Evolutionary conservation across 2,797 vertebrate species (phyloP).

Genomic region (Poeciliopsis gracilis): DNA sequence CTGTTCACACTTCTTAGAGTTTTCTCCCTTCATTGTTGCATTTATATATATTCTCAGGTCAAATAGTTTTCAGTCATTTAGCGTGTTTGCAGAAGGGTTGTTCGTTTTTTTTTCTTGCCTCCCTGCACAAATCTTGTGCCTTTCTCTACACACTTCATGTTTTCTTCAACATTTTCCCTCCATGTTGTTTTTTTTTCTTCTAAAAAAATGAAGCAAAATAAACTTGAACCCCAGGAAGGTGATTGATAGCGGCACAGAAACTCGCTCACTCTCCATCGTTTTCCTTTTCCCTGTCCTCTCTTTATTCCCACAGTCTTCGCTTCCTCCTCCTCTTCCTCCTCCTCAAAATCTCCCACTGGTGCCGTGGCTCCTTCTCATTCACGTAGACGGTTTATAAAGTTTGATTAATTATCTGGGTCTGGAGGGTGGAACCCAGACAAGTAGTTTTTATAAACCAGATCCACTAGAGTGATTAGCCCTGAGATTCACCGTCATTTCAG

Average conservation of each 20-base stretch:
- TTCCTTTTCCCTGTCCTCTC: conserved; percentile 29
- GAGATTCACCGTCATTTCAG: conserved; percentile 35
- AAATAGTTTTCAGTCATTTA: not conserved
- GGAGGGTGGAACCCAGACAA: conserved; percentile 34
- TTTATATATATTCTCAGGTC: not conserved
- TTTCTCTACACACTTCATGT: not conserved
- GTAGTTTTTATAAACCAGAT: conserved; percentile 48
- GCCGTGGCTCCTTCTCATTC: conserved; percentile 32
- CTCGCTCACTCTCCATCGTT: conserved; percentile 50
- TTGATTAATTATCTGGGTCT: conserved; percentile 63
- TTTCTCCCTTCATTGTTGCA: not conserved
- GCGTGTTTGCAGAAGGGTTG: not conserved
- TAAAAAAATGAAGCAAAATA: conserved; percentile 73
- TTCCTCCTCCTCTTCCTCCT: conserved; percentile 32
- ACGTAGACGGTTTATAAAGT: conserved; percentile 48
- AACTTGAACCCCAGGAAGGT: conserved; percentile 71
- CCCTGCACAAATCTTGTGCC: not conserved
- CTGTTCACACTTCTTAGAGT: not conserved
- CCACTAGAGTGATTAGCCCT: conserved; percentile 10
- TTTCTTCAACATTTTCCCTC: conserved; percentile 8
- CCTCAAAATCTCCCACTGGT: conserved; percentile 41
- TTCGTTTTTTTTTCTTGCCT: not conserved
- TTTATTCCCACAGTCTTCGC: conserved; percentile 64
- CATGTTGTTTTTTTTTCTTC: conserved; percentile 29
- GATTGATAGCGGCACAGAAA: conserved; percentile 75